phyloP scores from a whole-genome alignment of 2,888 invertebrate genomes.

The Tillus elongatus region DNA sequence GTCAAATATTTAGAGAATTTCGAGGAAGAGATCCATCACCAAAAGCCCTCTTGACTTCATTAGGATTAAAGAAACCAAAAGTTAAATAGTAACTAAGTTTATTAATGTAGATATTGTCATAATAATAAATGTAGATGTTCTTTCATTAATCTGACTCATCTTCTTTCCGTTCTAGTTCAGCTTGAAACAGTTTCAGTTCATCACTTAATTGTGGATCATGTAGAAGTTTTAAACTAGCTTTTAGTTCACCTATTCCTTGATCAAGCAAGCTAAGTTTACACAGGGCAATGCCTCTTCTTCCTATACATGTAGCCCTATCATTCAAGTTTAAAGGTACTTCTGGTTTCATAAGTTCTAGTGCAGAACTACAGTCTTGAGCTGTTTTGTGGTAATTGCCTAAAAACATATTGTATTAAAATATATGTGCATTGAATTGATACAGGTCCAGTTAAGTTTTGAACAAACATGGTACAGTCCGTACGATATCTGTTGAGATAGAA shows the following conservation, averaged over 20 bases:
- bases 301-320: slow-evolving; percentile 63
- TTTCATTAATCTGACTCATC: slow-evolving; percentile 13
- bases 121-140: slow-evolving; percentile 1
- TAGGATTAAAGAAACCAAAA: slow-evolving; percentile 41
- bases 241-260: slow-evolving; percentile 66
- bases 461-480: too few species aligned
- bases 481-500: too few species aligned
- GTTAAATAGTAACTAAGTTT: neutral
- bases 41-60: slow-evolving; percentile 63
- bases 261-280: slow-evolving; percentile 58
- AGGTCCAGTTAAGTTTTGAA: too few species aligned
- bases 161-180: slow-evolving; percentile 14
- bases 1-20: slow-evolving; percentile 82
- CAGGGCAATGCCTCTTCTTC: slow-evolving; percentile 65
- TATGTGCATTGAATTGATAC: neutral
- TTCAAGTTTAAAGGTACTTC: slow-evolving; percentile 60
- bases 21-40: slow-evolving; percentile 86
- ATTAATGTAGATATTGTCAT: slow-evolving; percentile 1
- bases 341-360: slow-evolving; percentile 66
- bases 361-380: slow-evolving; percentile 52
- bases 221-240: slow-evolving; percentile 59
- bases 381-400: slow-evolving; percentile 57
- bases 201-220: slow-evolving; percentile 52
- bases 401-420: neutral
- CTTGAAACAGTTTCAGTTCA: slow-evolving; percentile 16